Percentiles rank a stretch among this genome's conserved stretches.
phyloP scores from a whole-genome alignment of 1,140 invertebrate species.

The Apis cerana region DNA sequence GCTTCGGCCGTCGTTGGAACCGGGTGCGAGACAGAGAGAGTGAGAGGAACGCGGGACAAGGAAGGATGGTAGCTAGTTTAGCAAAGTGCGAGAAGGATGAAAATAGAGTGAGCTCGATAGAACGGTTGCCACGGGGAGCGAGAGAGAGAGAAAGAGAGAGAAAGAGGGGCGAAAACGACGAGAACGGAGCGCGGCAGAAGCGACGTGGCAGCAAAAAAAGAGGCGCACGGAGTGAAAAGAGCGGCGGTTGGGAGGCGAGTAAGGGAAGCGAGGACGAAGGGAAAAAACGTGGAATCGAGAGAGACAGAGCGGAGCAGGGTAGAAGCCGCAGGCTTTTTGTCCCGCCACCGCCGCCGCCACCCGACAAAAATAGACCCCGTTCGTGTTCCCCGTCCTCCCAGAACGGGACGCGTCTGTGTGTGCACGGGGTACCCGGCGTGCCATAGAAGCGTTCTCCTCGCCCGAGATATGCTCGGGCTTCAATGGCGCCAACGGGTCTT shows the following conservation, averaged over 20 bases:
- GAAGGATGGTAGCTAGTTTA: conserved; percentile 13
- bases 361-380: conserved; percentile 75
- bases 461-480: conserved; percentile 39
- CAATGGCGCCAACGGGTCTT: conserved; percentile 51
- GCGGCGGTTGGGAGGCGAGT: conserved; percentile 17
- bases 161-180: conserved; percentile 3
- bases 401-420: conserved; percentile 61
- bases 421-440: conserved; percentile 45
- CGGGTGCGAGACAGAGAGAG: conserved; percentile 11
- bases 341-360: conserved; percentile 70
- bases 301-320: conserved; percentile 55
- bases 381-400: conserved; percentile 71
- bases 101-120: conserved; percentile 45
- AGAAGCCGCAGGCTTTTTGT: conserved; percentile 79
- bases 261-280: conserved; percentile 33
- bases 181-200: conserved; percentile 49
- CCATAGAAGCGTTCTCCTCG: conserved; percentile 52
- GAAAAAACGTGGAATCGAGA: conserved; percentile 46
- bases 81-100: not conserved
- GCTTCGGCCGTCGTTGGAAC: conserved; percentile 56
- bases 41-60: not conserved
- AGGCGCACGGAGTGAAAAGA: conserved; percentile 68
- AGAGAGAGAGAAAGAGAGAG: not conserved
- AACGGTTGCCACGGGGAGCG: not conserved
- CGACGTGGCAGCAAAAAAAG: conserved; percentile 68